Base-by-base conservation (phyloP, 2,888 invertebrate genomes). In the Phymatocera aterrima region DNA sequence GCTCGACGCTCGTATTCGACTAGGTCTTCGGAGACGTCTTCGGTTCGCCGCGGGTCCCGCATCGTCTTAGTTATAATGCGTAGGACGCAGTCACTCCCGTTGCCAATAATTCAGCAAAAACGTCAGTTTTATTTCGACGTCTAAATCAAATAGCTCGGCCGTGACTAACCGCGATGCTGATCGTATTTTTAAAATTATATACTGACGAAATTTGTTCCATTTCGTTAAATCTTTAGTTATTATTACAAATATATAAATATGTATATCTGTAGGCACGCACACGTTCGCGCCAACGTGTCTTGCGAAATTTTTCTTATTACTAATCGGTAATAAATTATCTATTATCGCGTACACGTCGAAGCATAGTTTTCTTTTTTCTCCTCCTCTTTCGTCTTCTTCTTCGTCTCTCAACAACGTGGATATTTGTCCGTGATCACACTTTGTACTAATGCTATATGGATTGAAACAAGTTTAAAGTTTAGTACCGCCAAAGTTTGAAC, bases 11-110 rank as follows among this genome's bases (percentile, higher is more conserved):
- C 60, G 70, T 79, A 78, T 72, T 77, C 78, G 68, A 46, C 46
- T 80, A 68, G 64, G 75, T 78, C 81, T 81, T 82, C 82, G 79
- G 80, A 61, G 82, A 77, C 61, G 57, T 60, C 78, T 83, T 80
- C 79, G 79, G 80, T 80, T 78, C 78, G 68, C 28, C n/a, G 28
- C 78, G 51, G 79, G 51, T 74, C 82, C 79, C 81, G 83, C 83
- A 78, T 78, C 77, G 79, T 80, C 78, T 75, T 70, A 79, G n/a
- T 75, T 82, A 82, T 83, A 81, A 21, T 10, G 72, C 72, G 72
- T 72, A 51, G 72, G 72, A 4, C 51, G 40, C 57, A 60, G 75
- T 75, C 54, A 75, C 75, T 75, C 75, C 43, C 40, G 60, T 75
- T 54, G 75, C 75, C 54, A 75, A 75, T 75, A 75, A 75, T 75